Percentiles rank a stretch among this genome's conserved stretches.
phyloP scores from a whole-genome alignment of 2,113 vertebrate genomes.

The Ciconia stormi region DNA sequence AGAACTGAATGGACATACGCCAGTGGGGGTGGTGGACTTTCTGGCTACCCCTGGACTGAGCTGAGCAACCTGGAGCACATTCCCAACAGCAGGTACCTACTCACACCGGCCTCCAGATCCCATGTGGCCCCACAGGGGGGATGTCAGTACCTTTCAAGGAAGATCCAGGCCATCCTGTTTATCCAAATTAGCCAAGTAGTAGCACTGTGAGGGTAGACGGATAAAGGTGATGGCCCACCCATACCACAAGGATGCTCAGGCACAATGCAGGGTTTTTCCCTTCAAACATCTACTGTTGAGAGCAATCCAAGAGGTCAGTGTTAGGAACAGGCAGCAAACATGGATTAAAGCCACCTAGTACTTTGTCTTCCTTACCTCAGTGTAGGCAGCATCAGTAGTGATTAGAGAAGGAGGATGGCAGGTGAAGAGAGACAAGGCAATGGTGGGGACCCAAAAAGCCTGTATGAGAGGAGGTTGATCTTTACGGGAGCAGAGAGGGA shows the following conservation, averaged over 20 bases:
- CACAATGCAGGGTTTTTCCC: not conserved
- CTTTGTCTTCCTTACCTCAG: not conserved
- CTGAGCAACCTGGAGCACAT: not conserved
- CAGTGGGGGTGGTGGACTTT: not conserved
- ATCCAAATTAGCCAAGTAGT: not conserved
- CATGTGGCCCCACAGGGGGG: not conserved
- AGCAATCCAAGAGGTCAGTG: not conserved
- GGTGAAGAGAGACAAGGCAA: not conserved
- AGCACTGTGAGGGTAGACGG: not conserved
- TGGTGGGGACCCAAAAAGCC: fast-evolving
- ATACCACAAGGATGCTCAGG: not conserved
- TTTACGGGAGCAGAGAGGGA: not conserved
- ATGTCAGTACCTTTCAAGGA: not conserved
- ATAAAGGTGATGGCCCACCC: not conserved
- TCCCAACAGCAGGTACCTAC: not conserved
- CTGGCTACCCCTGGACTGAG: not conserved
- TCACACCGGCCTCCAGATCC: not conserved
- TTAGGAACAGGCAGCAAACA: not conserved
- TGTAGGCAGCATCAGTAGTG: not conserved
- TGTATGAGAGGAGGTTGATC: not conserved
- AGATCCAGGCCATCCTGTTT: not conserved
- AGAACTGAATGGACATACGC: fast-evolving
- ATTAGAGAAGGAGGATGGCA: not conserved
- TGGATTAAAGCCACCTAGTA: not conserved
- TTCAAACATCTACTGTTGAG: not conserved